phyloP scores from a whole-genome alignment of 2,113 vertebrate genomes.

The Micronycteris hirsuta region DNA sequence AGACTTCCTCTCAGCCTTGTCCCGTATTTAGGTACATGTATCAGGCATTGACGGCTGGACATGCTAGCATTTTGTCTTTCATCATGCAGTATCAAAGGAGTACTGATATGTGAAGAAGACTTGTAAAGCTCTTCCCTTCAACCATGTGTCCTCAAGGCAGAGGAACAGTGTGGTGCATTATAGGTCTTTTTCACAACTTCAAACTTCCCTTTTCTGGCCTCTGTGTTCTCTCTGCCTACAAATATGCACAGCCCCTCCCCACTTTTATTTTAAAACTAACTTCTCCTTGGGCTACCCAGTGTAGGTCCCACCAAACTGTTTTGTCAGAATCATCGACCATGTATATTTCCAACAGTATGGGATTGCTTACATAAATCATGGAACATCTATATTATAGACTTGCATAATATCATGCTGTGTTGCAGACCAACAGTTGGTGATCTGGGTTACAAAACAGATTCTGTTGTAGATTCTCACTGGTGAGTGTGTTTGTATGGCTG shows the following conservation, averaged over 20 bases:
- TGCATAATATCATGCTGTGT: neutral
- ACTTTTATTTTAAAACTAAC: neutral
- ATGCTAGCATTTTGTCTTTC: neutral
- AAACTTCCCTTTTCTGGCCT: neutral
- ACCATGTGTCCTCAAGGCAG: neutral
- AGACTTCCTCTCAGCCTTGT: neutral
- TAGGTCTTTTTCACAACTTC: neutral
- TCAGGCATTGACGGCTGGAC: neutral
- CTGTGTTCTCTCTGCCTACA: neutral
- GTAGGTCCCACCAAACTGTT: neutral
- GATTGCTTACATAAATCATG: neutral
- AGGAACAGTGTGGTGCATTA: neutral
- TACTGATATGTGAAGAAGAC: neutral
- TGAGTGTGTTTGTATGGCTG: neutral
- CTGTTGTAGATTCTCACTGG: neutral
- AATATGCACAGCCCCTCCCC: neutral
- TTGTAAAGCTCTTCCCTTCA: neutral
- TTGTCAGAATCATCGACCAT: neutral
- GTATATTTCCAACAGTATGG: neutral
- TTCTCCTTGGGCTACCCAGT: neutral
- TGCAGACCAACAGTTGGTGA: neutral
- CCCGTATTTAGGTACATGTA: fast-evolving
- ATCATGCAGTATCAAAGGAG: neutral
- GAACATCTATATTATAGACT: neutral
- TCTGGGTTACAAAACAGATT: neutral